Conservation (phyloP, 1,140 invertebrate species). For the Halesus radiatus region DNA sequence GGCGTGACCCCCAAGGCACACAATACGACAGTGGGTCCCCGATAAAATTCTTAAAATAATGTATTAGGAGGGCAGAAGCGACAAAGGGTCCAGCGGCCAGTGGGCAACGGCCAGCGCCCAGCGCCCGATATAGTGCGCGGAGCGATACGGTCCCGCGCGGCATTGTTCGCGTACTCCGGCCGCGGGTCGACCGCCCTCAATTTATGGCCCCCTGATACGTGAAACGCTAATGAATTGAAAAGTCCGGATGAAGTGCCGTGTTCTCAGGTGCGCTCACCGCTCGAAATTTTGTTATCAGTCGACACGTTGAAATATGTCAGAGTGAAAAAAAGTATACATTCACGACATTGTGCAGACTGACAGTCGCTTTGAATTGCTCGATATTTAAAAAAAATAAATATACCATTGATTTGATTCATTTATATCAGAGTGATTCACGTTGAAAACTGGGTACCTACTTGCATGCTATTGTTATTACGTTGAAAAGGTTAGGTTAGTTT, state of each 20-base stretch:
- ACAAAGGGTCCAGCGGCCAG: constrained; percentile 38
- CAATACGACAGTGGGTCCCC: constrained; percentile 56
- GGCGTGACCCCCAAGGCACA: constrained; percentile 53
- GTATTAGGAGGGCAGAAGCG: constrained; percentile 50
- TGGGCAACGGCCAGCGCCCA: constrained; percentile 28
- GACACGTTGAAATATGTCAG: constrained; percentile 29
- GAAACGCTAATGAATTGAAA: constrained; percentile 58
- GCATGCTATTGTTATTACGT: no score
- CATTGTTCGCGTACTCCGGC: constrained; percentile 45
- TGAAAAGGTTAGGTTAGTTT: no score
- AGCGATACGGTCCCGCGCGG: constrained; percentile 27
- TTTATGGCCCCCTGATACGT: constrained; percentile 54
- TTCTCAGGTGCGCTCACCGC: constrained; percentile 19
- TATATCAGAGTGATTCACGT: no score
- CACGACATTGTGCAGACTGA: background rate
- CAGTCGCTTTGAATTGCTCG: no score
- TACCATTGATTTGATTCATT: no score
- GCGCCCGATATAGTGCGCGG: background rate
- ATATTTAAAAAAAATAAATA: no score
- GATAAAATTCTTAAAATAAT: constrained; percentile 59
- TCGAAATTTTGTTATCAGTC: constrained; percentile 26
- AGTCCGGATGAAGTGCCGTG: constrained; percentile 48
- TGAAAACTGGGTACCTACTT: no score
- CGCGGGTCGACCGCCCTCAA: constrained; percentile 42
- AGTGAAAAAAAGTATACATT: background rate